These are phyloP conservation scores for Mylabris sibirica DNA, from an alignment of 2,888 invertebrate species.

Conservation along the genomic window DNA sequence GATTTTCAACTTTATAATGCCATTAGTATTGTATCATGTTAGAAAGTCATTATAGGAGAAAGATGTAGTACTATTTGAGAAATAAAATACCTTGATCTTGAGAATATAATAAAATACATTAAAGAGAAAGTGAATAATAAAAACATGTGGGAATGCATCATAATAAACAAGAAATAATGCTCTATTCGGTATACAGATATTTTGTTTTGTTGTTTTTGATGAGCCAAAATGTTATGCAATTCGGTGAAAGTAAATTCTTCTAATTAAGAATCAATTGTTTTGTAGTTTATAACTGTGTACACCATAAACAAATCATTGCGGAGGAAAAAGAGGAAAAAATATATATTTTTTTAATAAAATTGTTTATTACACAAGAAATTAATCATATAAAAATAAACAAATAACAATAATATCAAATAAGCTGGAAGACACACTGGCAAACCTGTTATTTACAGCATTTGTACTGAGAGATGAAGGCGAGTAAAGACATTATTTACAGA, in stretches of 20 bases:
- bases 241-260: slow-evolving; percentile 40
- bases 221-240: slow-evolving; percentile 33
- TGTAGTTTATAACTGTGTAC: slow-evolving; percentile 24
- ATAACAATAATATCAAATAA: slow-evolving; percentile 45
- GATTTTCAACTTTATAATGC: not conserved
- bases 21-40: slow-evolving; percentile 4
- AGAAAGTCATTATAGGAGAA: slow-evolving; percentile 27
- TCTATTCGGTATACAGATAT: not conserved
- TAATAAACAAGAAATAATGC: slow-evolving; percentile 9
- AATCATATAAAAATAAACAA: slow-evolving; percentile 40
- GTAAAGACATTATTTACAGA: slow-evolving; percentile 49
- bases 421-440: slow-evolving; percentile 45
- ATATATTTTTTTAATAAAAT: slow-evolving; percentile 28
- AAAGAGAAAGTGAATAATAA: slow-evolving; percentile 40
- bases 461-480: slow-evolving; percentile 42
- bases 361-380: slow-evolving; percentile 41
- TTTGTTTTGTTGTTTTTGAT: slow-evolving; percentile 9
- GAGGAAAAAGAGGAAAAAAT: slow-evolving; percentile 8
- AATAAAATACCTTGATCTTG: slow-evolving; percentile 45
- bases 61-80: slow-evolving; percentile 20
- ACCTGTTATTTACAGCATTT: slow-evolving; percentile 49
- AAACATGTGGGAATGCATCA: slow-evolving; percentile 23
- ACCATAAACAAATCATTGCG: not conserved
- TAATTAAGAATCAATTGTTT: slow-evolving; percentile 32
- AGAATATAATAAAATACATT: slow-evolving; percentile 27